Base-by-base conservation (phyloP, 2,888 invertebrate species). In the Drosophila kambysellisi region DNA sequence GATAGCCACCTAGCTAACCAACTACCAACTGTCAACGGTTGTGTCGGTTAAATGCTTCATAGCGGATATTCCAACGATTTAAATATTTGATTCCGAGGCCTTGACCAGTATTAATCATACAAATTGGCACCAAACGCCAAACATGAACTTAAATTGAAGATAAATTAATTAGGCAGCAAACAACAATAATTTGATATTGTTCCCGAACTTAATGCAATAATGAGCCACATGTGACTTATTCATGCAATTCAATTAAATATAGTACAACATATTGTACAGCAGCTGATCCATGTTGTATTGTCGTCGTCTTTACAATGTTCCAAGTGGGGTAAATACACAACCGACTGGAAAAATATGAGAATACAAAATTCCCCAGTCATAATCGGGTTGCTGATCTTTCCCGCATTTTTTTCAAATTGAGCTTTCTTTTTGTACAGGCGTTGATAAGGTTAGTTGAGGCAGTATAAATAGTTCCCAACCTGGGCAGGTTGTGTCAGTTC, bases 71-170 rank as follows among this genome's bases (percentile, higher is more conserved):
- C 56, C 48, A 61, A 51, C 50, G 54, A 56, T 56, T 70, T 35
- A 61, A 61, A 56, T 51, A 70, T 70, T 54, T 56, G 53, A 51
- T 30, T 43, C n/a, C 15, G 4, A 56, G 50, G n/a, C 71, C 61
- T 70, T 62, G 71, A 50, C 60, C 61, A 50, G 41, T 17, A 48
- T 53, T 53, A 61, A 71, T 70, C 61, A 70, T 32, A 54, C 32
- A 61, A 61, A 43, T 54, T 62, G 62, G 39, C 53, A 53, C 12
- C 8, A 39, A 20, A 53, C 12, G 7, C 30, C 39, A 43, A 41
- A 43, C 33, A 33, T 41, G 1, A 30, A 15, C 54, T 25, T 8
- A 48, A 35, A 43, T 43, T 29, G 20, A 35, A 17, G 3, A 12
- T 25, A 50, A 2, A 50, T 35, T 39, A 39, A 17, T 37, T 29